These are phyloP conservation scores for Carollia perspicillata DNA, from an alignment of 2,113 vertebrate genomes.

Conservation along the genomic window DNA sequence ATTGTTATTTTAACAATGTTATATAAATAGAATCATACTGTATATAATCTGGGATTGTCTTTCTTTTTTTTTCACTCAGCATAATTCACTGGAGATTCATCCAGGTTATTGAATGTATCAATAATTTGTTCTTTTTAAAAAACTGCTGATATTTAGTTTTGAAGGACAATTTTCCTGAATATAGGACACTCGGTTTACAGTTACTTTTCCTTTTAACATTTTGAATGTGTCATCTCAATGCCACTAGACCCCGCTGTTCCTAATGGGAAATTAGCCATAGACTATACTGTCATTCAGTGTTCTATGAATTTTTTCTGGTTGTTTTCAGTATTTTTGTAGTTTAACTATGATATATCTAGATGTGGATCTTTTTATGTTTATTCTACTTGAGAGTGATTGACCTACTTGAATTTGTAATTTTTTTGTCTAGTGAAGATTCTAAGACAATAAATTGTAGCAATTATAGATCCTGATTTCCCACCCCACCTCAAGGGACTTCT, in stretches of 20 bases:
- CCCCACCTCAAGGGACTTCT: neutral
- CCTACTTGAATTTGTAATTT: neutral
- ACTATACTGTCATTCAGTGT: neutral
- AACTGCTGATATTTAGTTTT: neutral
- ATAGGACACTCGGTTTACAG: neutral
- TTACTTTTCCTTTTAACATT: neutral
- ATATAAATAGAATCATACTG: neutral
- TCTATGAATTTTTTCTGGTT: neutral
- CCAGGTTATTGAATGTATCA: neutral
- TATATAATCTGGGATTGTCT: neutral
- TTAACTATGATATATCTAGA: neutral
- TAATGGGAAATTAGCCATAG: neutral
- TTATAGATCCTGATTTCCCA: neutral
- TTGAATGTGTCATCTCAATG: neutral
- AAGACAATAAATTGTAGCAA: neutral
- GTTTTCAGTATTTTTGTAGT: neutral
- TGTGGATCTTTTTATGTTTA: neutral
- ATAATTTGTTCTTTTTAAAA: neutral
- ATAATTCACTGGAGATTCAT: neutral
- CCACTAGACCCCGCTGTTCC: neutral
- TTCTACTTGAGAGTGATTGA: neutral
- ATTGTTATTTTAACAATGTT: conserved; percentile 10
- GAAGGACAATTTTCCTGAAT: neutral
- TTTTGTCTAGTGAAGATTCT: neutral
- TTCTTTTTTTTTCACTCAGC: neutral